Evolutionary conservation across 2,888 invertebrate species (phyloP).

Genomic region (Microchrysa polita): DNA sequence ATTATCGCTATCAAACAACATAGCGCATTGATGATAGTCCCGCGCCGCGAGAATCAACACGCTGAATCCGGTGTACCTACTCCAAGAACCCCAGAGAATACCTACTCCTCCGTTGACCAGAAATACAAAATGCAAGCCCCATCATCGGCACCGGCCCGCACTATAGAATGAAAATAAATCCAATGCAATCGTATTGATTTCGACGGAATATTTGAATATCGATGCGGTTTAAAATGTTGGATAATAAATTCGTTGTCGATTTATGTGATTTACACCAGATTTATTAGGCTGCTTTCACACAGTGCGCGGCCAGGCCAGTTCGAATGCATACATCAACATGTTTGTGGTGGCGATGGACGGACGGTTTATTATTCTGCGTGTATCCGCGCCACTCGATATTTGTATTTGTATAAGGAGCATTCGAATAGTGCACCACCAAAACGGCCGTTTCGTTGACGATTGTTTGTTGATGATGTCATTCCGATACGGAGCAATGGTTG

Average conservation of each 20-base stretch:
- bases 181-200: conserved; percentile 34
- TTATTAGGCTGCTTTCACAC: conserved; percentile 23
- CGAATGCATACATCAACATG: conserved; percentile 19
- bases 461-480: no score
- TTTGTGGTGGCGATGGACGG: not conserved
- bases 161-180: no score
- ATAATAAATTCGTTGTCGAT: conserved; percentile 38
- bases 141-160: no score
- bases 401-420: conserved; percentile 18
- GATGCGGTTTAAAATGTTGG: conserved; percentile 39
- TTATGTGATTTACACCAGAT: conserved; percentile 40
- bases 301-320: conserved; percentile 18
- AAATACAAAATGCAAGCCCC: no score
- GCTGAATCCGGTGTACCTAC: not conserved
- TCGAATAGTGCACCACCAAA: not conserved
- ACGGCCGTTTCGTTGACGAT: conserved; percentile 28
- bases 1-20: conserved; percentile 30
- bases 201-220: conserved; percentile 37
- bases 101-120: no score
- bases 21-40: conserved; percentile 13
- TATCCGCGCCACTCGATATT: not conserved
- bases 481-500: no score
- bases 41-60: not conserved
- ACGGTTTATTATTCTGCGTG: not conserved
- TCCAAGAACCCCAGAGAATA: not conserved